Evolutionary conservation across 23 tunicate species (phyloP).

Genomic region (Ciona savignyi): DNA sequence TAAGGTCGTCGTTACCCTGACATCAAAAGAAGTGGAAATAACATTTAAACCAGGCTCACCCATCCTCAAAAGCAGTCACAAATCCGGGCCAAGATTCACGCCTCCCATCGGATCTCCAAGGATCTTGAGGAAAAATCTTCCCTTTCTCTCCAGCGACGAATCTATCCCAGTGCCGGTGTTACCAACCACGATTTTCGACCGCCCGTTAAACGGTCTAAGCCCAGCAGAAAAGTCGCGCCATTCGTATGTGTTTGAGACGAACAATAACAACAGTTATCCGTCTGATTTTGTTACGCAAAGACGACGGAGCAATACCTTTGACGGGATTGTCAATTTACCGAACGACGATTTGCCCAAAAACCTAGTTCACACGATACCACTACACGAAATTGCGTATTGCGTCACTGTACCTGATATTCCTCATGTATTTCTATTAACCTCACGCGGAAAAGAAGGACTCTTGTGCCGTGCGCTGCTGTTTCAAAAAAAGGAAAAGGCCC

Average conservation of each 20-base stretch:
- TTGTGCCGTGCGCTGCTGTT: slow-evolving; percentile 50
- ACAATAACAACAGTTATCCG: slow-evolving; percentile 3
- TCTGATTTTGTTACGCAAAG: not conserved
- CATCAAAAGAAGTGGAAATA: slow-evolving; percentile 13
- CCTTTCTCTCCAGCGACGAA: not conserved
- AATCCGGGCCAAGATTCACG: slow-evolving; percentile 1
- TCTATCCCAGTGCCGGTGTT: not conserved
- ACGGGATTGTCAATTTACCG: not conserved
- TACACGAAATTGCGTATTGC: slow-evolving; percentile 79
- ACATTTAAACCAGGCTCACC: slow-evolving; percentile 15
- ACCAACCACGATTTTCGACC: slow-evolving; percentile 3
- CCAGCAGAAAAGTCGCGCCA: not conserved
- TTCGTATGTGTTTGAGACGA: not conserved
- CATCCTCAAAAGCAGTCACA: not conserved
- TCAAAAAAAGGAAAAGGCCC: slow-evolving; percentile 41
- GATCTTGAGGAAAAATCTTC: not conserved
- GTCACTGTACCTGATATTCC: slow-evolving; percentile 52
- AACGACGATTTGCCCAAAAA: not conserved
- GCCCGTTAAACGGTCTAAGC: not conserved
- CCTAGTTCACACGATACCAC: slow-evolving; percentile 20
- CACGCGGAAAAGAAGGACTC: slow-evolving; percentile 40
- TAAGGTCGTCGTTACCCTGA: slow-evolving; percentile 10
- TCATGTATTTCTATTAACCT: slow-evolving; percentile 60
- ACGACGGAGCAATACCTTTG: slow-evolving; percentile 8
- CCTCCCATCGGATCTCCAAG: not conserved